These are phyloP conservation scores for Nibea coibor DNA, from an alignment of 2,113 vertebrate genomes.

Conservation along the genomic window DNA sequence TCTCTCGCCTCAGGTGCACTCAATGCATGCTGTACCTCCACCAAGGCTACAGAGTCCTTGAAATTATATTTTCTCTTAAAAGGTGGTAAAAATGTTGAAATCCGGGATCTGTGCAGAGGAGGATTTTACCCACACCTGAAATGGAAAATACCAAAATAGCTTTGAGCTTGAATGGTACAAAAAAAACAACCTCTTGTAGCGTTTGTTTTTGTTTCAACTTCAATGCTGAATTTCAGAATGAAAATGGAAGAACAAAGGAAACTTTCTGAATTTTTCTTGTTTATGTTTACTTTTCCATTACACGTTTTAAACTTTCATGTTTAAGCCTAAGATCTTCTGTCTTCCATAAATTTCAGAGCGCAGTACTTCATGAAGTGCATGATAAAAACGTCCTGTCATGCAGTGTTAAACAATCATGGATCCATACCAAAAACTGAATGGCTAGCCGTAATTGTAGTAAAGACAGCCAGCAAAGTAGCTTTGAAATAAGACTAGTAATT, in stretches of 20 bases:
- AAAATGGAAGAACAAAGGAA: neutral
- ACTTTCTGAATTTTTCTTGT: neutral
- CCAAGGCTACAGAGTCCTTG: neutral
- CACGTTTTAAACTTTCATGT: neutral
- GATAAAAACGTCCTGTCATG: neutral
- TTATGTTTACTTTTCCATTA: neutral
- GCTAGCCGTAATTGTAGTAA: neutral
- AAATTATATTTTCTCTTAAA: neutral
- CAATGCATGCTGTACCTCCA: neutral
- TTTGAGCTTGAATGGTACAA: neutral
- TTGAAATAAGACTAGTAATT: neutral
- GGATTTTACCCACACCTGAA: neutral
- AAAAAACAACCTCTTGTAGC: neutral
- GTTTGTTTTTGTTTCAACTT: neutral
- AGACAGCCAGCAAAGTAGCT: neutral
- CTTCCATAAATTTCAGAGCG: neutral
- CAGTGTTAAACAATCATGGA: neutral
- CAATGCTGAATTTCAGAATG: neutral
- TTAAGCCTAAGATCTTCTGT: neutral
- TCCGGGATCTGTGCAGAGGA: neutral
- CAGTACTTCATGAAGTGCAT: neutral
- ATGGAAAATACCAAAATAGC: neutral
- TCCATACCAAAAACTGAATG: neutral
- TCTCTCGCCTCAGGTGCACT: neutral
- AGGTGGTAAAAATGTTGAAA: neutral